Evolutionary conservation across 2,113 vertebrate genomes (phyloP), one percentile per base, ranked within the genome.

Genomic region (Ptilorrhoa leucosticta): DNA sequence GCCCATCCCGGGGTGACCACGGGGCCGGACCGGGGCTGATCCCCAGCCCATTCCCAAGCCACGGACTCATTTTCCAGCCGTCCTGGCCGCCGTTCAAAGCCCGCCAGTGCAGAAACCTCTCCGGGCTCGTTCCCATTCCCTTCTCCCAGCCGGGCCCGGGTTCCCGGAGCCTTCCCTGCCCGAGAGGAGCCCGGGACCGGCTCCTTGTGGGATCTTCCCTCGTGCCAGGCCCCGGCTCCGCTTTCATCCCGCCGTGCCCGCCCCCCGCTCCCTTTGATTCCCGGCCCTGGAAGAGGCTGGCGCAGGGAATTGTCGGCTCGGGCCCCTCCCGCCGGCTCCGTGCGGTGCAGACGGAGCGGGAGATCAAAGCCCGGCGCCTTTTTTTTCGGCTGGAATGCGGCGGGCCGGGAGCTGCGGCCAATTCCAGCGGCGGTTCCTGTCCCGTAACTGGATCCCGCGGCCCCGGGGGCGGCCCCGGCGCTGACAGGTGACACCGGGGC

Each of bases 341-440:
- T 39, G 94, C 47, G 94, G 93, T 11, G 89, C 93, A 97, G 96
- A 96, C 95, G 42, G 94, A 83, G 84, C 81, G 3, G 15, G 48
- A 96, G 75, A 96, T 97, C 96, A 96, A 96, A 97, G 95, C 85
- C 66, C 82, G 51, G 58, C 37, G 81, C 39, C 66, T 87, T 27
- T 75, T 47, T 78, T 64, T 54, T 53, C 42, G 69, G 89, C 95
- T 58, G n/a, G 96, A 96, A 97, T 96, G 94, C 40, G 13, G 60
- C 3, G 89, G 22, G 12, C 95, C 45, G 16, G 21, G 92, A 86
- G 95, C 96, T 12, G 95, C 80, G 93, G 91, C 95, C 96, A 86
- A 83, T 72, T 9, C 87, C 10, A 17, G 90, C 89, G 14, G 60
- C 42, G 60, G 13, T 58, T 90, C 87, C 95, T 61, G 47, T 56